Percentiles rank a stretch among this genome's conserved stretches.
Conservation (phyloP, 2,888 invertebrate genomes). For the Criorhina ranunculi region DNA sequence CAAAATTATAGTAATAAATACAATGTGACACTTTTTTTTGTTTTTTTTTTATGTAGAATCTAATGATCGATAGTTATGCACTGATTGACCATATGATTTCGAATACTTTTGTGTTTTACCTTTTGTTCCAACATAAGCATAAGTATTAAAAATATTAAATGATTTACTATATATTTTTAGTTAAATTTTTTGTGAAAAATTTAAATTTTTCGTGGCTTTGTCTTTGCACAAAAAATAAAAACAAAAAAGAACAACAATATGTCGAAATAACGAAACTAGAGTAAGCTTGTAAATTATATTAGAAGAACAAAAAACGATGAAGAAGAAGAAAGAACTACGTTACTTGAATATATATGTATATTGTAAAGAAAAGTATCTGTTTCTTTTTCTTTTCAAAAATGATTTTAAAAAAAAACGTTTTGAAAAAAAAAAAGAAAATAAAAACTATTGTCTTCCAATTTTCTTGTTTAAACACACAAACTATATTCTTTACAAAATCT, state of each 20-base stretch:
- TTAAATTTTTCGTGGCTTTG: constrained; percentile 77
- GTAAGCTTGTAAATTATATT: constrained; percentile 71
- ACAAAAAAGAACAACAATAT: constrained; percentile 36
- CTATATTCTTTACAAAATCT: constrained; percentile 6
- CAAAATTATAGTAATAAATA: constrained; percentile 34
- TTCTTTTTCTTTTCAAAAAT: constrained; percentile 55
- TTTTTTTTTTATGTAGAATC: too few species aligned
- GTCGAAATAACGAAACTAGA: constrained; percentile 71
- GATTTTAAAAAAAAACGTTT: constrained; percentile 23
- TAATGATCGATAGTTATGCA: constrained; percentile 68
- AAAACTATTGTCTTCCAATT: constrained; percentile 76
- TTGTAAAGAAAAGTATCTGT: constrained; percentile 46
- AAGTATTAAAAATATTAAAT: constrained; percentile 41
- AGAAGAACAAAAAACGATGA: constrained; percentile 23
- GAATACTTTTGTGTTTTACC: constrained; percentile 18
- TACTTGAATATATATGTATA: constrained; percentile 44
- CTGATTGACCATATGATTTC: constrained; percentile 62
- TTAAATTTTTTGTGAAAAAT: constrained; percentile 69
- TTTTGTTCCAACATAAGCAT: constrained; percentile 41
- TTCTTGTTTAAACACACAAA: constrained; percentile 55
- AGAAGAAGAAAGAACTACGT: constrained; percentile 41
- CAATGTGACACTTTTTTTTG: constrained; percentile 42
- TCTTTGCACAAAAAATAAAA: constrained; percentile 78
- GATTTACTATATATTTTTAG: constrained; percentile 50
- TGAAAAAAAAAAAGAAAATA: constrained; percentile 41